These are phyloP conservation scores for Brotula barbata DNA, from an alignment of 2,797 vertebrate species.

Conservation along the genomic window DNA sequence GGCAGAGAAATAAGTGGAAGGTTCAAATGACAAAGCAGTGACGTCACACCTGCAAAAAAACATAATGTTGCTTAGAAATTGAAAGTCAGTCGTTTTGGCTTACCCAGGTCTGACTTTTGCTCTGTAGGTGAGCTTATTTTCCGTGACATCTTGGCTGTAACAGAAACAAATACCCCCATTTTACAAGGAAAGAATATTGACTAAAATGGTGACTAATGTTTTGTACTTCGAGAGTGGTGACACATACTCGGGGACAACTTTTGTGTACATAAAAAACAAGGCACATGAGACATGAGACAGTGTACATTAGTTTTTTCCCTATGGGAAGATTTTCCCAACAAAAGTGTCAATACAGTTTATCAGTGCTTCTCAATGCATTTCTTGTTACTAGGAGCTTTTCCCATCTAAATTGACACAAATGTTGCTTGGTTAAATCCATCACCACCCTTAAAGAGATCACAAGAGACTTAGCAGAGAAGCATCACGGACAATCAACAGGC, in stretches of 20 bases:
- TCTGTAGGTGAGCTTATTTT: constrained; percentile 96
- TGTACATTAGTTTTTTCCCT: too few species aligned
- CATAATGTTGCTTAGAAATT: constrained; percentile 37
- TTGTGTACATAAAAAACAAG: constrained; percentile 9
- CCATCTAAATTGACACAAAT: constrained; percentile 23
- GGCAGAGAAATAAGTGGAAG: constrained; percentile 2
- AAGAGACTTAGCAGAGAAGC: constrained; percentile 41
- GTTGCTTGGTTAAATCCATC: constrained; percentile 42
- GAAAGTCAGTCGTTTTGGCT: constrained; percentile 70
- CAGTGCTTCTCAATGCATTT: neutral
- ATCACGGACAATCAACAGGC: constrained; percentile 53
- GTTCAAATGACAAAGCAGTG: neutral
- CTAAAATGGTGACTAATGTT: constrained; percentile 7
- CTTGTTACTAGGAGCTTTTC: constrained; percentile 17
- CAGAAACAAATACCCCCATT: constrained; percentile 74
- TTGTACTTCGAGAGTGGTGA: constrained; percentile 25
- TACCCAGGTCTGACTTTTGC: constrained; percentile 94
- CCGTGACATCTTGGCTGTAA: constrained; percentile 98
- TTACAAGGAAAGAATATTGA: constrained; percentile 44
- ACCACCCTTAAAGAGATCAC: constrained; percentile 54
- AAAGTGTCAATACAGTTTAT: neutral
- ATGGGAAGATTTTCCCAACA: too few species aligned
- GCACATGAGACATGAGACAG: neutral
- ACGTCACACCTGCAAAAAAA: constrained; percentile 44
- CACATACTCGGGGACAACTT: constrained; percentile 40